Conservation (phyloP, 2,113 vertebrate species). For the cattle (Bos taurus) region ARS-UCD2.0 NC_037343.1:80781501-80782000, state of each 20-base stretch:
- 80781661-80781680: rapidly evolving
- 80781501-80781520: neutral
- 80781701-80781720: neutral
- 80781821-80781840: neutral
- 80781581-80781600: neutral
- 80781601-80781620: neutral
- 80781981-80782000: constrained; percentile 12
- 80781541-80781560: neutral
- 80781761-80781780: neutral
- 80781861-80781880: neutral
- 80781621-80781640: neutral
- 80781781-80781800: neutral
- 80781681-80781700: neutral
- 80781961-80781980: constrained; percentile 56
- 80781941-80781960: neutral
- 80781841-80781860: neutral
- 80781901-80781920: neutral
- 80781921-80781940: neutral
- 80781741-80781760: neutral
- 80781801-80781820: neutral
- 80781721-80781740: neutral
- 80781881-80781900: neutral
- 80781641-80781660: rapidly evolving
- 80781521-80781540: neutral
- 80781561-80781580: neutral